Conservation (phyloP, 2,113 vertebrate species). For the Nycticorax nycticorax region DNA sequence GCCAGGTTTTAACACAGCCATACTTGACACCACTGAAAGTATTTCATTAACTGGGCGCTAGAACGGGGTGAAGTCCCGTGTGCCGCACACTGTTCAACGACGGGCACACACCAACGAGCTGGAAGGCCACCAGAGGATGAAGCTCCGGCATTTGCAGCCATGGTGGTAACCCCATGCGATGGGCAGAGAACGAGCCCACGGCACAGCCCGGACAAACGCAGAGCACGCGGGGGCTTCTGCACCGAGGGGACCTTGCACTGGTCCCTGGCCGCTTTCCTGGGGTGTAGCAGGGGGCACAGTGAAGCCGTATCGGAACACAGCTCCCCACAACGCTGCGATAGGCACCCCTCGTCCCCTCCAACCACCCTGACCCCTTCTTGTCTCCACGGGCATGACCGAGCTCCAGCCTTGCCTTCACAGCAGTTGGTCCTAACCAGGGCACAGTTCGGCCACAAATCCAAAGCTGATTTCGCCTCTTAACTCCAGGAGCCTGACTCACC, state of each 20-base stretch:
- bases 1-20: neutral
- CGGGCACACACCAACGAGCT: rapidly evolving
- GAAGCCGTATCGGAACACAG: rapidly evolving
- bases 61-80: rapidly evolving
- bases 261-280: rapidly evolving
- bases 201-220: neutral
- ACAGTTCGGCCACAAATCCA: neutral
- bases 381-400: rapidly evolving
- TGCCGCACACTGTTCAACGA: neutral
- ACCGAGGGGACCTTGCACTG: neutral
- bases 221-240: neutral
- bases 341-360: neutral
- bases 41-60: neutral
- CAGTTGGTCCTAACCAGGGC: neutral
- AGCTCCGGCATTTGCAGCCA: neutral
- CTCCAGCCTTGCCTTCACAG: neutral
- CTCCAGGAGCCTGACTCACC: neutral
- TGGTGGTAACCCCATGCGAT: rapidly evolving
- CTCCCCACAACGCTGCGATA: too few relatives aligned
- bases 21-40: neutral
- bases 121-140: rapidly evolving
- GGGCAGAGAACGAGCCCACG: rapidly evolving
- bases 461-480: neutral
- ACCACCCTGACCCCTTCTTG: neutral
- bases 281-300: neutral